These are phyloP conservation scores for Danio albolineatus DNA, from an alignment of 2,797 vertebrate species.

Conservation along the genomic window DNA sequence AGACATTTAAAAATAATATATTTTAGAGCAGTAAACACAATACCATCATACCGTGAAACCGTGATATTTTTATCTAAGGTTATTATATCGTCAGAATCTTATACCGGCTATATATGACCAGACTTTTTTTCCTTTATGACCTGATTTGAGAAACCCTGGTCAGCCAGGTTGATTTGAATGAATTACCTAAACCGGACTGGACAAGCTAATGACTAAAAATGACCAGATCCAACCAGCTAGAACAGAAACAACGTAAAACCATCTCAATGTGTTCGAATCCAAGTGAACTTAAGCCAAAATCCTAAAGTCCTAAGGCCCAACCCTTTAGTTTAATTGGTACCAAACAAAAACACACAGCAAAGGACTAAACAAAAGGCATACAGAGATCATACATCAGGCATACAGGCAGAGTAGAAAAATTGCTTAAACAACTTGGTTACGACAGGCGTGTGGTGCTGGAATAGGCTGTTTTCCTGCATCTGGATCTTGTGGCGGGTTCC, in stretches of 20 bases:
- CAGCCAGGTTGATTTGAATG: not conserved
- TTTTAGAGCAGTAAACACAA: too few relatives aligned
- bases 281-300: too few relatives aligned
- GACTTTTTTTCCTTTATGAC: too few relatives aligned
- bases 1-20: too few relatives aligned
- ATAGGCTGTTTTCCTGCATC: conserved; percentile 62
- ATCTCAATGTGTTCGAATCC: not conserved
- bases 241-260: not conserved
- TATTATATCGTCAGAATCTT: too few relatives aligned
- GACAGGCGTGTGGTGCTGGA: conserved; percentile 23
- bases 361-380: conserved; percentile 2
- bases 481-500: conserved; percentile 64
- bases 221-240: not conserved
- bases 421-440: conserved; percentile 12
- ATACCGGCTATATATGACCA: too few relatives aligned
- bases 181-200: not conserved
- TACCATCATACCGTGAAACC: too few relatives aligned
- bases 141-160: not conserved
- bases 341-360: too few relatives aligned
- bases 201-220: conserved; percentile 16
- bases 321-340: conserved; percentile 5
- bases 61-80: too few relatives aligned
- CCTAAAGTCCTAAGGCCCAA: too few relatives aligned
- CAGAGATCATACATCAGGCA: not conserved
- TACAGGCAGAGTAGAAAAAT: not conserved